Conservation (phyloP, 2,888 invertebrate species). For the Oxycera nigricornis region DNA sequence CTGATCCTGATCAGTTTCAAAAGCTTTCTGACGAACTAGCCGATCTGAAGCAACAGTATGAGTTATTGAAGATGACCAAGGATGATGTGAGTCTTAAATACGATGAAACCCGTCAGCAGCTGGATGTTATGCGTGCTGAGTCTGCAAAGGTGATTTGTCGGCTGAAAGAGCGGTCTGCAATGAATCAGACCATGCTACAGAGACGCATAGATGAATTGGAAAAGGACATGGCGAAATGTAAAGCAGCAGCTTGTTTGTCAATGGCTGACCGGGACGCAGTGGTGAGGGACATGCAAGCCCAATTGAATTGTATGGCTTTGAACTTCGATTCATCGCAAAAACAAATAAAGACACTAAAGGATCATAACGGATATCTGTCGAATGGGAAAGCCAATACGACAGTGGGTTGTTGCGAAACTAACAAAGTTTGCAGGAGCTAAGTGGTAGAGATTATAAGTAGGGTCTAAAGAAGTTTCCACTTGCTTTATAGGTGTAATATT, state of each 20-base stretch:
- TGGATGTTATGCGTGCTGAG: constrained; percentile 53
- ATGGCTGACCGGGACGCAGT: constrained; percentile 59
- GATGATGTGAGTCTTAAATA: constrained; percentile 56
- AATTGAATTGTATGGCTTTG: constrained; percentile 57
- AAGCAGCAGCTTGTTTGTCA: constrained; percentile 55
- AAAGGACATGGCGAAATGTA: constrained; percentile 57
- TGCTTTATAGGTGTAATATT: not conserved
- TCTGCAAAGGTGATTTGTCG: constrained; percentile 55
- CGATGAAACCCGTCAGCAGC: constrained; percentile 52
- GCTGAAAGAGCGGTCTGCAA: constrained; percentile 57
- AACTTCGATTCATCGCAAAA: constrained; percentile 60
- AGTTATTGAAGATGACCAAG: constrained; percentile 41
- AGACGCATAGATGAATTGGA: constrained; percentile 58
- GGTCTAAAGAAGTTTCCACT: not conserved
- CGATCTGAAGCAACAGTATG: constrained; percentile 22
- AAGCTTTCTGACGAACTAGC: not conserved
- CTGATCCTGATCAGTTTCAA: constrained; percentile 50
- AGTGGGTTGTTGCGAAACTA: constrained; percentile 4
- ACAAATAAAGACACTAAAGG: constrained; percentile 58
- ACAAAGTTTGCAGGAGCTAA: not conserved
- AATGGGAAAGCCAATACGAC: constrained; percentile 8
- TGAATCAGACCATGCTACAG: constrained; percentile 55
- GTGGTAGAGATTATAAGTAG: not conserved
- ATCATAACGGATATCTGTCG: constrained; percentile 57
- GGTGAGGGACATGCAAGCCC: constrained; percentile 58